phyloP scores from a whole-genome alignment of 2,888 invertebrate species.

The Drymonia ruficornis region DNA sequence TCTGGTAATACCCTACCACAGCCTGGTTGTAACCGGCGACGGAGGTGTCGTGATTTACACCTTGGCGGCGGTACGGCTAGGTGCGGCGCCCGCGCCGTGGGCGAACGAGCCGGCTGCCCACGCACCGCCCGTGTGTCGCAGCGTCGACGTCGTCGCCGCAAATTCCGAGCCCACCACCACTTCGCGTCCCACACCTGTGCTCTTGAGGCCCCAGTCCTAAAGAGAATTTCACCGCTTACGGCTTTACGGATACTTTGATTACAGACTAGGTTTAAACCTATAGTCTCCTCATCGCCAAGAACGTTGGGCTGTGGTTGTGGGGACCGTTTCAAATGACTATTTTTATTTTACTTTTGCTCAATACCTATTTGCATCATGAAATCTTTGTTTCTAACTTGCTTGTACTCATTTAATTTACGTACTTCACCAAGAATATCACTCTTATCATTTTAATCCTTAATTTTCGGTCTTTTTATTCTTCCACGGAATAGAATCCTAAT shows the following conservation, averaged over 20 bases:
- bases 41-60: conserved; percentile 62
- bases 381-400: too few relatives aligned
- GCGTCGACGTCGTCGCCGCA: conserved; percentile 54
- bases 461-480: too few relatives aligned
- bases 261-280: too few relatives aligned
- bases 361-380: too few relatives aligned
- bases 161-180: conserved; percentile 72
- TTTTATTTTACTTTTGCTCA: too few relatives aligned
- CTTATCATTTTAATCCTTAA: too few relatives aligned
- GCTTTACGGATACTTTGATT: background rate
- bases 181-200: conserved; percentile 51
- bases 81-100: conserved; percentile 74
- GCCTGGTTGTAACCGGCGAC: conserved; percentile 34
- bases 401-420: too few relatives aligned
- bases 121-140: conserved; percentile 61
- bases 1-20: background rate
- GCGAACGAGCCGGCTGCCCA: conserved; percentile 66
- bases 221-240: conserved; percentile 1
- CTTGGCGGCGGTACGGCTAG: conserved; percentile 67
- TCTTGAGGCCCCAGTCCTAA: conserved; percentile 5
- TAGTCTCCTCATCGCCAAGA: too few relatives aligned
- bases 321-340: too few relatives aligned
- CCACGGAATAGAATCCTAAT: too few relatives aligned
- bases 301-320: too few relatives aligned
- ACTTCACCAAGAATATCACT: too few relatives aligned